Percentiles rank a stretch among this genome's conserved stretches.
Evolutionary conservation across 1,140 invertebrate genomes (phyloP).

Genomic region (Halotydeus destructor): DNA sequence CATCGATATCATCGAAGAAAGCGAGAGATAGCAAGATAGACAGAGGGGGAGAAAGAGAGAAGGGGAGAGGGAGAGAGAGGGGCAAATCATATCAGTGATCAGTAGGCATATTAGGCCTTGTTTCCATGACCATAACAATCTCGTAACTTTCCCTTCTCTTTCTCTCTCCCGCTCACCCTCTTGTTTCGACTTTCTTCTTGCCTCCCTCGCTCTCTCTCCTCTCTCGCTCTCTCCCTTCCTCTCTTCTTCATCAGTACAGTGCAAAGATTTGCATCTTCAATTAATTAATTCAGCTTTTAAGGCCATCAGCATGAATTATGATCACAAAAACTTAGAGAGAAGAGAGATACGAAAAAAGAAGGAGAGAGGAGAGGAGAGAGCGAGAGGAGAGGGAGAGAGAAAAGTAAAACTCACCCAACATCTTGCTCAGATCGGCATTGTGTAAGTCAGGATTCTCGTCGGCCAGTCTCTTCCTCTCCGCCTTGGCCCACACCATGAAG

Average conservation of each 20-base stretch:
- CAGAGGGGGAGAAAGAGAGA: conserved; percentile 8
- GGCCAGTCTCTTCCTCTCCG: conserved; percentile 20
- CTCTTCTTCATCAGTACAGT: background rate
- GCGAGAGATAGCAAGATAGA: conserved; percentile 3
- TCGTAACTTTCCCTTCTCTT: background rate
- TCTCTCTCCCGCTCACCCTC: too few relatives aligned
- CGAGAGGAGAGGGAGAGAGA: background rate
- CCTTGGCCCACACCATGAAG: conserved; percentile 25
- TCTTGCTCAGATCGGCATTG: conserved; percentile 24
- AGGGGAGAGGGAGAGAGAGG: conserved; percentile 9
- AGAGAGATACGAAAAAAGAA: background rate
- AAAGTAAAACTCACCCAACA: conserved; percentile 20
- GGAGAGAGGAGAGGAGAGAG: background rate
- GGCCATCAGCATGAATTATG: background rate
- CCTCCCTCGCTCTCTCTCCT: too few relatives aligned
- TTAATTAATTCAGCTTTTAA: background rate
- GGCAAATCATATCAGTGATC: background rate
- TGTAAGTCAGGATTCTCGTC: conserved; percentile 25
- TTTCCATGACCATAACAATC: background rate
- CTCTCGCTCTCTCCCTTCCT: background rate
- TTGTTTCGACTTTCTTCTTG: too few relatives aligned
- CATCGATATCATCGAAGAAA: background rate
- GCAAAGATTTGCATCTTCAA: background rate
- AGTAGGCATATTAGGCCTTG: background rate
- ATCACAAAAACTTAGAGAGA: background rate